Evolutionary conservation across 2,797 vertebrate genomes (phyloP).

Genomic region (Pseudomugil tenellus): DNA sequence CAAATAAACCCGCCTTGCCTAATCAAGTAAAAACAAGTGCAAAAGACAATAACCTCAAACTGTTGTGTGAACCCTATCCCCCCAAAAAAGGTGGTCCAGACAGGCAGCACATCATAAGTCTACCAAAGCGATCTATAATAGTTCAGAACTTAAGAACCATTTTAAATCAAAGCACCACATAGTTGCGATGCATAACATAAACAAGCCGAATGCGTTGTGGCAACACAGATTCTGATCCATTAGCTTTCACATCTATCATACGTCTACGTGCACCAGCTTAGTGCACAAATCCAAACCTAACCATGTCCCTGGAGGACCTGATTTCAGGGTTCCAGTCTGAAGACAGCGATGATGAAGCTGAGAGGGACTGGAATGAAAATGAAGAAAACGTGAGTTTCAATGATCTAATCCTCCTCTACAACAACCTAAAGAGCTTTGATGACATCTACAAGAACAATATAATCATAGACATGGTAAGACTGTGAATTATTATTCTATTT

Average conservation of each 20-base stretch:
- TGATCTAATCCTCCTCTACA: neutral
- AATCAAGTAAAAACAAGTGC: too few species aligned
- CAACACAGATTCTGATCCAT: neutral
- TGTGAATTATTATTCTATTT: neutral
- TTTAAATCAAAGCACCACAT: conserved; percentile 17
- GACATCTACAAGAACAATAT: conserved; percentile 20
- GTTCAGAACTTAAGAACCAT: conserved; percentile 14
- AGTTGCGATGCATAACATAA: neutral
- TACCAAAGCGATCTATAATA: too few species aligned
- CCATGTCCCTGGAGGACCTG: conserved; percentile 41
- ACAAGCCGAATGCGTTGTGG: neutral
- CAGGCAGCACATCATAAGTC: too few species aligned
- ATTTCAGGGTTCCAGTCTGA: neutral
- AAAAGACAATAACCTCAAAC: too few species aligned
- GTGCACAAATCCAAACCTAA: too few species aligned
- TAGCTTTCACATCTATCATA: neutral
- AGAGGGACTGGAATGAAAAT: fast-evolving
- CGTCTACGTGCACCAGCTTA: neutral
- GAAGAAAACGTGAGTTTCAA: fast-evolving
- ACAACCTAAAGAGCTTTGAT: conserved; percentile 8
- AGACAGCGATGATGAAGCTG: conserved; percentile 9
- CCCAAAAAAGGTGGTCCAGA: too few species aligned
- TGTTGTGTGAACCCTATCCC: too few species aligned
- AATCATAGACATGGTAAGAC: conserved; percentile 7
- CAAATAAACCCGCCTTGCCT: too few species aligned